Evolutionary conservation across 2,888 invertebrate genomes (phyloP).

Genomic region (Frankliniella fusca): DNA sequence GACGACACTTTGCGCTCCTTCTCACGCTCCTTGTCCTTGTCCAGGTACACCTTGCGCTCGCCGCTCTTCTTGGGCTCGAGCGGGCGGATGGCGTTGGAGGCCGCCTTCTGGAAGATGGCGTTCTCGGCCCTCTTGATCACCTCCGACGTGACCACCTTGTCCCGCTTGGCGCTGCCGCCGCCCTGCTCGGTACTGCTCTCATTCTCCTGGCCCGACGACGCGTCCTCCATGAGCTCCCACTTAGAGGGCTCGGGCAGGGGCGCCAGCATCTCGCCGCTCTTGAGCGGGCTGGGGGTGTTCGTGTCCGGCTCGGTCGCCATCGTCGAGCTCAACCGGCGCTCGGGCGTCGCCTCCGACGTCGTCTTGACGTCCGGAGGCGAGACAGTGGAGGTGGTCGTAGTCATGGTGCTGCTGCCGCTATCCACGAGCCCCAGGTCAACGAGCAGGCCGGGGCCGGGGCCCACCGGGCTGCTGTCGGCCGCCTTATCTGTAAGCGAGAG

Average conservation of each 20-base stretch:
- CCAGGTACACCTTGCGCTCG: slow-evolving; percentile 41
- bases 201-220: slow-evolving; percentile 36
- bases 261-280: slow-evolving; percentile 54
- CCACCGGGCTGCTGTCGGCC: background rate
- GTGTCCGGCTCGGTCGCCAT: background rate
- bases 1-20: slow-evolving; percentile 42
- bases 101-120: slow-evolving; percentile 84
- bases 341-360: slow-evolving; percentile 13
- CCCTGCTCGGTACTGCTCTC: slow-evolving; percentile 30
- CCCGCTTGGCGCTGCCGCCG: slow-evolving; percentile 40
- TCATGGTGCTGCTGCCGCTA: background rate
- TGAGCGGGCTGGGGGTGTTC: background rate
- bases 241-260: slow-evolving; percentile 77
- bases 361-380: background rate
- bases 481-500: background rate
- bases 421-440: background rate
- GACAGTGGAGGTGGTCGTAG: background rate
- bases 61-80: slow-evolving; percentile 46
- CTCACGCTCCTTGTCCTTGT: slow-evolving; percentile 38
- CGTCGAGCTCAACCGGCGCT: background rate
- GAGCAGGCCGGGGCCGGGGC: background rate
- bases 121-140: slow-evolving; percentile 88
- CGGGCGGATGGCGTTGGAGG: slow-evolving; percentile 65
- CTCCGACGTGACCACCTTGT: slow-evolving; percentile 74
- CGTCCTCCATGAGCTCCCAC: slow-evolving; percentile 78